Base-by-base conservation (phyloP, 2,797 vertebrate species). In the Acanthurus leucopareius region DNA sequence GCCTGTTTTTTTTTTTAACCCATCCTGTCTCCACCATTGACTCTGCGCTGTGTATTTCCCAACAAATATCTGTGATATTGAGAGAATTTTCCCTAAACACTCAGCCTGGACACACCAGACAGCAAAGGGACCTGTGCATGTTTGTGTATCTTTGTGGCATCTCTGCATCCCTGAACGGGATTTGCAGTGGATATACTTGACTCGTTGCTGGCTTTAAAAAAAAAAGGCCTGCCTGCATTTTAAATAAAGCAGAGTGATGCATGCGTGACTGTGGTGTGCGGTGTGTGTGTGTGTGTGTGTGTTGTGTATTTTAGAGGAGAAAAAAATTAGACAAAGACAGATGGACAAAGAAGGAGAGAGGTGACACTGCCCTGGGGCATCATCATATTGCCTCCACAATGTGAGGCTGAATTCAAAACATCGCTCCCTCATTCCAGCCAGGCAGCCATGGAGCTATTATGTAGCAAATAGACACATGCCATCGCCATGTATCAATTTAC, bases 401-500 rank as follows among this genome's bases (percentile, higher is more conserved):
- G 65, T 72, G 73, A 80, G 62, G 61, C 67, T 59, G 69, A 77
- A 88, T 85, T 86, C 70, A 75, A 75, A 88, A 79, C 70, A 65
- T 14, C 40, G 59, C 73, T 71, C 49, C 66, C 57, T 78, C 68
- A 59, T 72, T 90, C 62, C 69, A 64, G 69, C 73, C 22, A 9
- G 56, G 63, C 65, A 80, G 63, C 62, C 75, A 22, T 40, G 54
- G 49, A 11, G 82, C 82, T 69, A 86, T 91, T 88, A 92, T 65
- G 64, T 67, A 72, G 79, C 60, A 48, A 67, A 84, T 75, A 79
- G 70, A 93, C 90, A 91, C 85, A 91, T 79, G 74, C 42, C n/a
- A 35, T 87, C 61, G 64, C 69, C 85, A 73, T 88, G 90, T 93
- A 92, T 88, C 90, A 92, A 90, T 95, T 93, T 92, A 82, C 81